Base-by-base conservation (phyloP, 2,797 vertebrate species). In the Halcyon leucocephala region DNA sequence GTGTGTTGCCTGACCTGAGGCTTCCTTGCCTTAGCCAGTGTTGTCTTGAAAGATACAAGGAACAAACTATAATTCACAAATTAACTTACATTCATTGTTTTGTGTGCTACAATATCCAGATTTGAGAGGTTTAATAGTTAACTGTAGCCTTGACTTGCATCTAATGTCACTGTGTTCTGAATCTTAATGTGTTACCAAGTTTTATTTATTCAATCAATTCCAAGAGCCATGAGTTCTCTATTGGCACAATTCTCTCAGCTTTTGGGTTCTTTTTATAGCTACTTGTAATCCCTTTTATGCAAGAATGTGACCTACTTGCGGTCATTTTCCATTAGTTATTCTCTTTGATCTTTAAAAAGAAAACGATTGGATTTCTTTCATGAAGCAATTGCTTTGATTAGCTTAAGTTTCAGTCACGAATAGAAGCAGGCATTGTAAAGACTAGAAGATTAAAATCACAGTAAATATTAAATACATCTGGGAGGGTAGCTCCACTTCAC, bases 221-320 rank as follows among this genome's bases (percentile, higher is more conserved):
- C 24, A 55, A 83, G 90, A 22, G 6, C 81, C 67, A 58, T 77
- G 65, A 48, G 62, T 94, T 95, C 77, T 96, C 88, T 66, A 52
- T 78, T 95, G 92, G 89, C 89, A 95, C 70, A 88, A 52, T 95
- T 95, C 66, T 95, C 65, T 69, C 31, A 88, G 94, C 69, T 90
- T 82, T 91, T 95, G 39, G 69, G 83, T 95, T 93, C 91, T 93
- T 96, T 95, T 93, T 94, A 81, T 91, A 95, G 91, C 80, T 76
- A 13, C 73, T 90, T 94, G 46, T 91, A 82, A 90, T 95, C 73
- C 72, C 85, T 90, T 93, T 90, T 80, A 52, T 95, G 79, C 73
- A 93, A 80, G 91, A 90, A 88, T 95, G 80, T 96, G 94, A 96
- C 91, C 94, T 93, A 95, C 90, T 97, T 96, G 88, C 89, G 88